Base-by-base conservation (phyloP, 2,888 invertebrate genomes). In the Camptogramma bilineatum region DNA sequence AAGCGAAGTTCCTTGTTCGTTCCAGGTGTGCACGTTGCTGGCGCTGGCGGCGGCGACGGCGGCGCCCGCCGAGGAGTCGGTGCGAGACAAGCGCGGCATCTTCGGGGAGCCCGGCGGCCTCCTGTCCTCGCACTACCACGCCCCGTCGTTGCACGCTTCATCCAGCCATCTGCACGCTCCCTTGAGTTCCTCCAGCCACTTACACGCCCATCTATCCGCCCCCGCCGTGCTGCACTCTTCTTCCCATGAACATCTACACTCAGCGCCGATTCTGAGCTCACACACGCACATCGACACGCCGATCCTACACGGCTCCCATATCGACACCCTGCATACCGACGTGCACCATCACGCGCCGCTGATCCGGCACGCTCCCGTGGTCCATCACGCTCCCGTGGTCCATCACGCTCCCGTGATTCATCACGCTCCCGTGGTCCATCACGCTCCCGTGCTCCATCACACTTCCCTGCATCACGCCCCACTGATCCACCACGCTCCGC, bases 51-150 rank as follows among this genome's bases (percentile, higher is more conserved):
- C 75, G 19, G 76, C 77, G 34, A 73, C 74, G 2, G 82, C 79
- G 2, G 72, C 79, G 9, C 80, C 72, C 0, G 50, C 47, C 19
- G 48, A 67, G 52, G 69, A 66, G 13, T 79, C 80, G 2, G 63
- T 78, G 10, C 81, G 86, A 16, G 76, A 81, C 61, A 86, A 82
- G 72, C 87, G 88, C 16, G 85, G 88, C 63, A 80, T 84, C 74
- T 81, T 73, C 71, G 83, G 84, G 42, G 82, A 82, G 69, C 76
- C 82, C 1, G 78, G 81, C 47, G 72, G 60, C 61, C 59, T 70
- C 0, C 57, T 69, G 46, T 64, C 48, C 66, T 34, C 65, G 19
- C 66, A 67, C 64, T 28, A 64, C 34, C 69, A 68, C 44, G 55
- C 71, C 47, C 19, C 64, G 53, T 34, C 64, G 46, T 62, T 57